Percentiles rank a stretch among this genome's conserved stretches.
phyloP scores from a whole-genome alignment of 2,888 invertebrate genomes.

The Eubasilissa splendida region DNA sequence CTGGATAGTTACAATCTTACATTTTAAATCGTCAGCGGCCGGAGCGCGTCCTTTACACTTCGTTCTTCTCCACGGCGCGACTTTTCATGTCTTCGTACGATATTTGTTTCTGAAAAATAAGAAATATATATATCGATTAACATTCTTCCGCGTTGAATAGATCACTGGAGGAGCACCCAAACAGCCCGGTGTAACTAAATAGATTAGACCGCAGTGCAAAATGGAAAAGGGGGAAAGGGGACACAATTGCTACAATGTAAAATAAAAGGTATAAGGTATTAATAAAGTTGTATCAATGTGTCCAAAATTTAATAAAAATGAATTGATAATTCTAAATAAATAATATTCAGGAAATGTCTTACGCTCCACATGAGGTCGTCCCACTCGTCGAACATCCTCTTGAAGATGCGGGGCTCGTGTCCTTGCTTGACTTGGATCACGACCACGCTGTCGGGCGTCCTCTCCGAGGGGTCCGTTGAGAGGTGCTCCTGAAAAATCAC shows the following conservation, averaged over 20 bases:
- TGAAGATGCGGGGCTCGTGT: conserved; percentile 83
- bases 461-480: conserved; percentile 77
- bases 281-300: too few relatives aligned
- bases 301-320: too few relatives aligned
- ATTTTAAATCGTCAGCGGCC: too few relatives aligned
- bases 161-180: too few relatives aligned
- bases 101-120: conserved; percentile 66
- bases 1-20: too few relatives aligned
- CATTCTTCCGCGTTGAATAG: not conserved
- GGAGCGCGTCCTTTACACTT: conserved; percentile 19
- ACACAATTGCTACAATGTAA: too few relatives aligned
- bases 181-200: too few relatives aligned
- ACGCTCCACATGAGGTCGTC: conserved; percentile 79
- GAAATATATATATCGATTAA: conserved; percentile 15
- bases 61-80: conserved; percentile 66
- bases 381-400: conserved; percentile 84
- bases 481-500: conserved; percentile 76
- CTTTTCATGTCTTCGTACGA: conserved; percentile 71
- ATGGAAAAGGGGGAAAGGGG: too few relatives aligned
- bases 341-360: conserved; percentile 54
- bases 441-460: conserved; percentile 78
- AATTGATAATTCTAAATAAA: too few relatives aligned
- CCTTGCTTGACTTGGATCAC: conserved; percentile 83
- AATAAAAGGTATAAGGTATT: too few relatives aligned
- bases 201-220: too few relatives aligned